Evolutionary conservation across 2,888 invertebrate genomes (phyloP), one percentile per base, ranked within the genome.

Genomic region (Noctua fimbriata): DNA sequence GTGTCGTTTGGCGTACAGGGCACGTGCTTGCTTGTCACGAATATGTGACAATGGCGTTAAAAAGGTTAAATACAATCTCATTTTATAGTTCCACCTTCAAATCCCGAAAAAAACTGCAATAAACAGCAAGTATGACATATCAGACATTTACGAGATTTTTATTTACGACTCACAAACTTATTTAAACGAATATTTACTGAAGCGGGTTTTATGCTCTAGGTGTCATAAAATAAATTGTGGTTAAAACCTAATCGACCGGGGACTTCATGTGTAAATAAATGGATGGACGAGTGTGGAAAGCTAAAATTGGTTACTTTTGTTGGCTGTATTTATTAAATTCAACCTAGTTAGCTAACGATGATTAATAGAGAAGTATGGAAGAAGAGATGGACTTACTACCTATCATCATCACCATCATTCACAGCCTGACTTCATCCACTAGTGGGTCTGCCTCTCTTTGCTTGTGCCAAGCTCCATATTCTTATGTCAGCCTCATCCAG

Each of bases 161-260:
- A 78, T 73, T 78, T 77, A 69, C 47, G 75, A 70, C 58, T 72
- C 21, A 69, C 58, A n/a, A 52, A 73, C n/a, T 69, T 77, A 55
- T 79, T 66, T 75, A 58, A 76, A 72, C n/a, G 71, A 49, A 77
- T 70, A 78, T 74, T 70, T 76, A 74, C 52, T 36, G 21, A 67
- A 41, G 65, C 16, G 47, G 41, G 24, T 66, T 76, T 84, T 78
- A 78, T 75, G 70, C 14, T 65, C 66, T 69, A 66, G 69, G 52
- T 79, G 18, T 72, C 69, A 66, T 79, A 65, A 86, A 82, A 81
- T 75, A 72, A 77, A 79, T 76, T 82, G 36, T 69, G 55, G 52
- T 63, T 72, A 2, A 52, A 70, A 73, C 55, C 44, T 71, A 78
- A 77, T 76, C 16, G 52, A 73, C 52, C 63, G 41, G 16, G 32